Evolutionary conservation across 64 coral and sea anemone species (phyloP).

Genomic region (Orbicella faveolata): DNA sequence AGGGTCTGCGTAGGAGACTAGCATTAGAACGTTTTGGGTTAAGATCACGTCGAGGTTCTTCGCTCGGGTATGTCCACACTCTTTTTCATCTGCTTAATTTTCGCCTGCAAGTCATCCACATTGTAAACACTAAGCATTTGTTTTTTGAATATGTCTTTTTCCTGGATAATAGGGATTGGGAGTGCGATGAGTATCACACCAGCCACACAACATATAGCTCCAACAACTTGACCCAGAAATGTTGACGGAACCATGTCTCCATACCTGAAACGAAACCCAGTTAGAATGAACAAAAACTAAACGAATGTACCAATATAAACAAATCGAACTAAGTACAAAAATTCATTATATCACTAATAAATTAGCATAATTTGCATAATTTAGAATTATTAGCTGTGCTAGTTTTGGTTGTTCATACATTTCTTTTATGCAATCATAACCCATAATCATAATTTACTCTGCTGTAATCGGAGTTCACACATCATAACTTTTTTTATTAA

Average conservation of each 20-base stretch:
- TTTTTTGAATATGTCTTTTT: slow-evolving; percentile 96
- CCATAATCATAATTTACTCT: no score
- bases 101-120: slow-evolving; percentile 80
- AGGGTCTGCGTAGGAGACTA: neutral
- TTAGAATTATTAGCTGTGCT: no score
- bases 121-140: slow-evolving; percentile 93
- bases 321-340: no score
- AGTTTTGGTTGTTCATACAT: no score
- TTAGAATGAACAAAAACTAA: neutral
- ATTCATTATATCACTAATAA: no score
- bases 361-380: no score
- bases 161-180: slow-evolving; percentile 88
- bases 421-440: no score
- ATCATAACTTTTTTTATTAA: no score
- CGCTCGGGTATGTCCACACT: slow-evolving; percentile 4
- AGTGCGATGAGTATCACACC: slow-evolving; percentile 83
- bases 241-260: slow-evolving; percentile 89
- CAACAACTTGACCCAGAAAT: slow-evolving; percentile 53
- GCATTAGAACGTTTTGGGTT: neutral
- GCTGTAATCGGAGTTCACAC: no score
- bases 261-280: slow-evolving; percentile 45
- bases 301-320: no score
- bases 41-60: neutral
- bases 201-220: slow-evolving; percentile 75
- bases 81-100: slow-evolving; percentile 77